phyloP scores from a whole-genome alignment of 2,797 vertebrate genomes.

The Prunella strophiata region DNA sequence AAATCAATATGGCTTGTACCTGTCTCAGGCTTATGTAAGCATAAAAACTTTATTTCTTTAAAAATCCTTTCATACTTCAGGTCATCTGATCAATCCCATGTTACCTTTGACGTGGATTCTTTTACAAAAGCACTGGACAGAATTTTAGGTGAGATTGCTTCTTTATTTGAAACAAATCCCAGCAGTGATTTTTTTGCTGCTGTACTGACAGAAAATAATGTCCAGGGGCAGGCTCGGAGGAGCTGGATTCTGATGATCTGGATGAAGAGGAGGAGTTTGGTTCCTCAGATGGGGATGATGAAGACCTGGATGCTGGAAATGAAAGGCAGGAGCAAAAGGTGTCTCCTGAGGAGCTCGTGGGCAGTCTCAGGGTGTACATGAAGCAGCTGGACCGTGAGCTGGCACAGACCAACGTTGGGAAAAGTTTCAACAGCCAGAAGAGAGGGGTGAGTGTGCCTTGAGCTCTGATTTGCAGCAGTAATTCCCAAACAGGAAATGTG shows the following conservation, averaged over 20 bases:
- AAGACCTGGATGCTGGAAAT: constrained; percentile 59
- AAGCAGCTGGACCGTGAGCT: constrained; percentile 93
- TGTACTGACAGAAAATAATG: background rate
- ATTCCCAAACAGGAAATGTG: background rate
- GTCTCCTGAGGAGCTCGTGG: constrained; percentile 74
- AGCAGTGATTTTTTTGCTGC: background rate
- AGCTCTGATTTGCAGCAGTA: background rate
- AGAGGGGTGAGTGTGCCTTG: constrained; percentile 59
- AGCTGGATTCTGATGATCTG: constrained; percentile 92
- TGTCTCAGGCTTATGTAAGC: background rate
- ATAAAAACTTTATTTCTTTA: background rate
- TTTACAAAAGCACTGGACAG: constrained; percentile 86
- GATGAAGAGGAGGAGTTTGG: constrained; percentile 84
- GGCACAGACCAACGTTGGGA: constrained; percentile 86
- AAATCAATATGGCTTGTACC: background rate
- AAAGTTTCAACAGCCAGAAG: constrained; percentile 84
- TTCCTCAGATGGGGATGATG: constrained; percentile 71
- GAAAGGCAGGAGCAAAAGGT: constrained; percentile 35
- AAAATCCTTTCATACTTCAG: constrained; percentile 74
- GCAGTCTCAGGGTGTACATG: constrained; percentile 88
- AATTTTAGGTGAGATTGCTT: constrained; percentile 84
- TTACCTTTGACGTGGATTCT: constrained; percentile 87
- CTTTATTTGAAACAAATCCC: background rate
- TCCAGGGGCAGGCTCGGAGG: constrained; percentile 73
- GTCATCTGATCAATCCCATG: constrained; percentile 80